Conservation (phyloP, 2,797 vertebrate species). For the Lepilemur ruficaudatus region DNA sequence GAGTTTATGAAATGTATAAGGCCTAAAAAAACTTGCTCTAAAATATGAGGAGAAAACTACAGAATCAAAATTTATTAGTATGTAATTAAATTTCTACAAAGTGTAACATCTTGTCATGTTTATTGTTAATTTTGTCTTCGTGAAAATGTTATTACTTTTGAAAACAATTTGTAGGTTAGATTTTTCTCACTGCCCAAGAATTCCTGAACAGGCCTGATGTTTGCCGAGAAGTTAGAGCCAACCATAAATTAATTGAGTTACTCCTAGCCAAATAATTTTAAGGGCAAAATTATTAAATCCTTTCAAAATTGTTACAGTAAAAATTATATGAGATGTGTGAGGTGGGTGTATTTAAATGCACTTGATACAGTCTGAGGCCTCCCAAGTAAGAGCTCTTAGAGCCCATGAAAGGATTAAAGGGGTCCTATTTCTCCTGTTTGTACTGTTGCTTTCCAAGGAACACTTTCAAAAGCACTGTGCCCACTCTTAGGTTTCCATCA, state of each 20-base stretch:
- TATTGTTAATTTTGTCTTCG: conserved; percentile 31
- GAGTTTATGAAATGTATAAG: not conserved
- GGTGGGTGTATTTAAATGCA: not conserved
- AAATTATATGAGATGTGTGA: conserved; percentile 32
- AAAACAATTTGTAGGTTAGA: conserved; percentile 65
- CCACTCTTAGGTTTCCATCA: not conserved
- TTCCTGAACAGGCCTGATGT: conserved; percentile 59
- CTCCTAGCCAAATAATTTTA: conserved; percentile 66
- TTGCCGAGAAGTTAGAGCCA: conserved; percentile 62
- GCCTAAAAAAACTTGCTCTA: conserved; percentile 35
- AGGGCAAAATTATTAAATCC: conserved; percentile 45
- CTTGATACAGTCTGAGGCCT: not conserved
- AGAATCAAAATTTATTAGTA: conserved; percentile 50
- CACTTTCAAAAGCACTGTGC: not conserved
- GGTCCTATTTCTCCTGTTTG: not conserved
- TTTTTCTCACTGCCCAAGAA: conserved; percentile 67
- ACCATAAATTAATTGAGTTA: conserved; percentile 62
- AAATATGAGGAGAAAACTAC: conserved; percentile 48
- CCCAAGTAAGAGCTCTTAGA: not conserved
- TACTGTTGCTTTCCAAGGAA: not conserved
- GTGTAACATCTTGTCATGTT: conserved; percentile 49
- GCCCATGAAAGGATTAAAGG: not conserved
- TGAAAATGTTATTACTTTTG: conserved; percentile 43
- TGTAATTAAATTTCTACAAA: conserved; percentile 42
- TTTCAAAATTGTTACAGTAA: conserved; percentile 48